phyloP scores from a whole-genome alignment of 2,797 vertebrate genomes.

The Rallus crepitans region DNA sequence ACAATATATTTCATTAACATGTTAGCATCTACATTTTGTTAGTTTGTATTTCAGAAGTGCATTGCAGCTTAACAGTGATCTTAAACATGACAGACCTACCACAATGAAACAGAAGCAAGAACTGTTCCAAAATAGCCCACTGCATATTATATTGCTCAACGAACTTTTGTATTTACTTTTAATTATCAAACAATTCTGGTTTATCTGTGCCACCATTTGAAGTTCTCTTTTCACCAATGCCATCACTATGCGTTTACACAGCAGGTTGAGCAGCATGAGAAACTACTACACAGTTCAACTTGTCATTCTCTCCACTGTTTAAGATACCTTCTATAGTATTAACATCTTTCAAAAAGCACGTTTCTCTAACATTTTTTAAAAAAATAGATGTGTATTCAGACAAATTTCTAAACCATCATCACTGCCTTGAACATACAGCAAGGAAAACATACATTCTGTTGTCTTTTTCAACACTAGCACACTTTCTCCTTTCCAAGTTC shows the following conservation, averaged over 20 bases:
- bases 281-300: neutral
- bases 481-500: neutral
- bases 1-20: neutral
- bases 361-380: neutral
- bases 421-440: neutral
- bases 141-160: rapidly evolving
- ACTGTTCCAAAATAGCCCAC: neutral
- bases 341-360: neutral
- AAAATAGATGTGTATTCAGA: neutral
- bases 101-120: neutral
- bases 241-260: neutral
- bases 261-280: too few species aligned
- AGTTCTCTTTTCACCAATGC: neutral
- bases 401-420: neutral
- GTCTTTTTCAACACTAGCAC: neutral
- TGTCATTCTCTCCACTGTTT: neutral
- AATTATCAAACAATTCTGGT: neutral
- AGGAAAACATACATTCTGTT: neutral
- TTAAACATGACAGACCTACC: neutral
- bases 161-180: neutral
- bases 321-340: neutral
- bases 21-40: neutral
- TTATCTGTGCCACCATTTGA: neutral
- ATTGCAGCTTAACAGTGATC: neutral
- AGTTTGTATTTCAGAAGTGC: neutral